phyloP scores from a whole-genome alignment of 2,888 invertebrate species.

The Mythimna lalbum region DNA sequence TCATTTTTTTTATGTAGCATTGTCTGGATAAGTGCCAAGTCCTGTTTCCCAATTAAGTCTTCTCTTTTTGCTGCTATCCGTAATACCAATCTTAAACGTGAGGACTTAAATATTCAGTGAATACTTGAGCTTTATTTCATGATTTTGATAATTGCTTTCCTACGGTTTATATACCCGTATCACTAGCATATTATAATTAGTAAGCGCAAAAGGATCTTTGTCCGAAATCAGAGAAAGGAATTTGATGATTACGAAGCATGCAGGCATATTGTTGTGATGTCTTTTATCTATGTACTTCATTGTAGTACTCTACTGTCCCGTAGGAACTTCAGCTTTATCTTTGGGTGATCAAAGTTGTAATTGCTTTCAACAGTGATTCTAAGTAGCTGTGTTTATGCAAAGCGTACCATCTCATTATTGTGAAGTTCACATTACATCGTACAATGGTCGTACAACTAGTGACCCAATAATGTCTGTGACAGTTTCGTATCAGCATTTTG shows the following conservation, averaged over 20 bases:
- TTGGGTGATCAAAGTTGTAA: constrained; percentile 14
- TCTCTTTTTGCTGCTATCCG: constrained; percentile 40
- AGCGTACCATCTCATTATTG: constrained; percentile 61
- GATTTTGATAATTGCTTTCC: constrained; percentile 15
- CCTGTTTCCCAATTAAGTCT: constrained; percentile 45
- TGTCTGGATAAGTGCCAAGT: constrained; percentile 51
- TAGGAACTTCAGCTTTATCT: constrained; percentile 37
- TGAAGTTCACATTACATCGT: constrained; percentile 79
- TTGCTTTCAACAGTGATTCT: constrained; percentile 13
- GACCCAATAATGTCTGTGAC: constrained; percentile 80
- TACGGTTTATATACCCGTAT: constrained; percentile 50
- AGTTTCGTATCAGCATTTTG: constrained; percentile 78
- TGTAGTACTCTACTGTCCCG: constrained; percentile 21
- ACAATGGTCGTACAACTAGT: constrained; percentile 70
- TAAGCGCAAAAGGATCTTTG: constrained; percentile 55
- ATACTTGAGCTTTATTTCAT: constrained; percentile 27
- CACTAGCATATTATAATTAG: constrained; percentile 41
- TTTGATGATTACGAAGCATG: constrained; percentile 69
- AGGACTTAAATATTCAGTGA: constrained; percentile 32
- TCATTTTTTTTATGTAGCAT: constrained; percentile 38
- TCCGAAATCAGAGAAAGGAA: constrained; percentile 66
- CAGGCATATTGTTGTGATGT: constrained; percentile 72
- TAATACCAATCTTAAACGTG: constrained; percentile 12
- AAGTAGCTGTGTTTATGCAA: constrained; percentile 39
- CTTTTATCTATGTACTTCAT: constrained; percentile 54